phyloP scores from a whole-genome alignment of 2,113 vertebrate genomes.

The Platycercus adscitus region DNA sequence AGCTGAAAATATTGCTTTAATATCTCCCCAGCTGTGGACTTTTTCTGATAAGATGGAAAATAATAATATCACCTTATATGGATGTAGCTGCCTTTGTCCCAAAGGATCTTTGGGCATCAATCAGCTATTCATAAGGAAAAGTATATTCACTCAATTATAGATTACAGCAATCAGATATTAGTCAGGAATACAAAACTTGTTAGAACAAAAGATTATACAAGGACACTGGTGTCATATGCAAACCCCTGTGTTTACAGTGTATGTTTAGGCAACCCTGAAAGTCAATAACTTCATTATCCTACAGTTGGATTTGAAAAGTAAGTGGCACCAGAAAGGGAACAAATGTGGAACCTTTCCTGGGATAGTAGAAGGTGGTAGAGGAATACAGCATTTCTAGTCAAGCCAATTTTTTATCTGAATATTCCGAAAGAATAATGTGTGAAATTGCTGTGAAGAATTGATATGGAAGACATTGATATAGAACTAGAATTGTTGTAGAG shows the following conservation, averaged over 20 bases:
- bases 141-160: slow-evolving; percentile 30
- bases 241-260: background rate
- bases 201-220: background rate
- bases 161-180: background rate
- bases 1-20: slow-evolving; percentile 64
- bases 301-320: background rate
- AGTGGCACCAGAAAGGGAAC: background rate
- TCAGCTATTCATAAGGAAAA: slow-evolving; percentile 32
- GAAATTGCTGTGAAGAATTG: background rate
- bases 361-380: background rate
- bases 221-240: background rate
- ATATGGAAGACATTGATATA: background rate
- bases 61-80: slow-evolving; percentile 39
- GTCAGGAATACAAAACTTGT: slow-evolving; percentile 10
- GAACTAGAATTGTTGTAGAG: background rate
- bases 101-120: background rate
- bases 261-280: background rate
- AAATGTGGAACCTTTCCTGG: background rate
- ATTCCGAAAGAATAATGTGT: background rate
- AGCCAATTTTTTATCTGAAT: background rate
- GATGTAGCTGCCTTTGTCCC: slow-evolving; percentile 42
- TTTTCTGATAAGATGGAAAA: slow-evolving; percentile 50
- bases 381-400: background rate
- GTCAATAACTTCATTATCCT: background rate
- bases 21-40: slow-evolving; percentile 52